Base-by-base conservation (phyloP, 1,140 invertebrate species). In the Eriocheir sinensis region DNA sequence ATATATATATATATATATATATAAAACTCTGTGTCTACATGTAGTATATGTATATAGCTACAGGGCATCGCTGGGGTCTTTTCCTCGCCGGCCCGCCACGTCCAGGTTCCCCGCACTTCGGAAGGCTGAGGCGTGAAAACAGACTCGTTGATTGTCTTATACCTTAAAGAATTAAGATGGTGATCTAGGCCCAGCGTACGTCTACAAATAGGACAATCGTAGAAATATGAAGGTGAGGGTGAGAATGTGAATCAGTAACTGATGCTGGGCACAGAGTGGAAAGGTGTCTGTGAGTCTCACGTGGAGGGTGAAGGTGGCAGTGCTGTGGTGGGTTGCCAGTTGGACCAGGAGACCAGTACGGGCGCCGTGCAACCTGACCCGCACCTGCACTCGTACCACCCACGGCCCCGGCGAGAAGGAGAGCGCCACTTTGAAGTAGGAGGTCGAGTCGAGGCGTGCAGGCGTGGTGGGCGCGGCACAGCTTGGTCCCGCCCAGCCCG, bases 361-460 rank as follows among this genome's bases (percentile, higher is more conserved):
- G 36, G 36, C 34, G 32, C 93, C 93, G 0, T 53, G 83, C n/a
- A 72, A 30, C 53, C 93, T 88, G 21, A 93, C 30, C 48, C 93
- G 85, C 27, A 93, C 36, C 85, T 93, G 93, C 12, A 93, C n/a
- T 6, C 36, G 88, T 60, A 89, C 32, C 0, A 48, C 34, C 8
- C 60, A 15, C 36, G 93, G 27, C 27, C n/a, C 98, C 0, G 98
- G 98, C 96, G 99, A 98, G 96, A 99, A 99, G 81, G 98, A 99
- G 2, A 99, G 97, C 0, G 98, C 98, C 96, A 99, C 99, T 96
- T 99, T 99, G 12, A 99, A 98, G 96, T 99, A 99, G 96, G 98
- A 99, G 96, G 98, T 98, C 0, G 98, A 97, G 96, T 98, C 98
- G 96, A 99, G 99, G 91, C 98, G 99, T 34, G 98, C 98, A 32